Conservation (phyloP, 2,113 vertebrate genomes). For the Oenanthe oenanthe region DNA sequence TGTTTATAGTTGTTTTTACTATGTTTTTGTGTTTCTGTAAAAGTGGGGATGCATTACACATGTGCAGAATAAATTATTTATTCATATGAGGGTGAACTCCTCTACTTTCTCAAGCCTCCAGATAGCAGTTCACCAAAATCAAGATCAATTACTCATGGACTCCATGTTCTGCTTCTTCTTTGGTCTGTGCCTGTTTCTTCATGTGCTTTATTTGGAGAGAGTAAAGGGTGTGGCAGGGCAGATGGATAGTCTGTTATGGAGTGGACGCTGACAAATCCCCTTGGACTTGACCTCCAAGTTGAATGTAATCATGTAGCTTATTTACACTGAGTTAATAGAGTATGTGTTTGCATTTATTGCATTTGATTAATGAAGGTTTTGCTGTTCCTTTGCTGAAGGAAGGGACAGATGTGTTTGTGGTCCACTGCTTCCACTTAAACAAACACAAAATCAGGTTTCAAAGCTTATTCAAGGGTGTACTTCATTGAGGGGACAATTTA, state of each 20-base stretch:
- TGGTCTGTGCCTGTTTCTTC: background rate
- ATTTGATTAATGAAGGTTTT: conserved; percentile 55
- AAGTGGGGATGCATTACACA: background rate
- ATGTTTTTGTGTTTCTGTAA: background rate
- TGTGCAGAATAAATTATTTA: background rate
- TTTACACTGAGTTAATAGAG: conserved; percentile 38
- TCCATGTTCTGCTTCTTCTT: background rate
- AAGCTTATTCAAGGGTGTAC: background rate
- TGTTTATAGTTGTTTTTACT: background rate
- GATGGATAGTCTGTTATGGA: background rate
- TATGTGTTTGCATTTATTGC: conserved; percentile 19
- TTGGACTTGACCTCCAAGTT: conserved; percentile 12
- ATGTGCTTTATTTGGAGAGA: background rate
- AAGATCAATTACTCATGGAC: accelerated
- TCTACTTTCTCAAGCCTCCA: background rate
- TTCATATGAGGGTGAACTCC: background rate
- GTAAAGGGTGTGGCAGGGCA: background rate
- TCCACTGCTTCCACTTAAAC: conserved; percentile 17
- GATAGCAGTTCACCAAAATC: background rate
- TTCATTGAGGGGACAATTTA: background rate
- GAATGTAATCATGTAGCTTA: conserved; percentile 3
- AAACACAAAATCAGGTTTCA: conserved; percentile 24
- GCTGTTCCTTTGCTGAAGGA: conserved; percentile 9
- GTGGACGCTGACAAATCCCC: background rate
- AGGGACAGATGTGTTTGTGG: background rate